Conservation (phyloP, 2,797 vertebrate species). For the Pelochelys cantorii region DNA sequence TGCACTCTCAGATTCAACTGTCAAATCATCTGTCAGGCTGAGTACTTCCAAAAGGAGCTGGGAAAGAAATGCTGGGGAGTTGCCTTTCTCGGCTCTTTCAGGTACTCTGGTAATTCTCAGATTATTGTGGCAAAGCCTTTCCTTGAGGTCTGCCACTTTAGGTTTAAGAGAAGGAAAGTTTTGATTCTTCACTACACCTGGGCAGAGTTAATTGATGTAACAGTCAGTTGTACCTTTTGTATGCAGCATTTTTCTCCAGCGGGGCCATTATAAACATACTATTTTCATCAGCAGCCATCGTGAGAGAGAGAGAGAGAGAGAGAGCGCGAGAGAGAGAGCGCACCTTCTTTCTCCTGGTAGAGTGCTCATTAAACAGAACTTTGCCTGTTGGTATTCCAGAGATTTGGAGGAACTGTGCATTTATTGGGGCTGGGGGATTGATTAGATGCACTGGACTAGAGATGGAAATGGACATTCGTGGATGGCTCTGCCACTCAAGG, state of each 20-base stretch:
- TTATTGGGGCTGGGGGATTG: neutral
- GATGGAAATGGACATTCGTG: neutral
- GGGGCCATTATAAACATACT: neutral
- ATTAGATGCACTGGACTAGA: neutral
- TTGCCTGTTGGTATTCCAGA: neutral
- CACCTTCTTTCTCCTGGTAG: neutral
- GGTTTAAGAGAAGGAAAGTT: neutral
- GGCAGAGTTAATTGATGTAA: neutral
- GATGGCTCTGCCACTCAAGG: neutral
- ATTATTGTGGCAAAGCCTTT: neutral
- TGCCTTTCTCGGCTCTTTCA: neutral
- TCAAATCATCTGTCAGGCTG: neutral
- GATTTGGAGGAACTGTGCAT: neutral
- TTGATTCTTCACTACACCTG: neutral
- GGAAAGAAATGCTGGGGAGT: neutral
- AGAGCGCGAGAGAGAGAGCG: no score
- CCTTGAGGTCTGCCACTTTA: neutral
- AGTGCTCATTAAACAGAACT: neutral
- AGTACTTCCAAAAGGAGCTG: neutral
- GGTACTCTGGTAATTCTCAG: neutral
- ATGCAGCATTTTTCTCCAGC: neutral
- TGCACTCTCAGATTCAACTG: neutral
- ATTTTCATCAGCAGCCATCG: neutral
- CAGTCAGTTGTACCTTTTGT: neutral
- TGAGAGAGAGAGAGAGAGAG: no score